Conservation (phyloP, 1,140 invertebrate genomes). For the Drosophila miranda region DNA sequence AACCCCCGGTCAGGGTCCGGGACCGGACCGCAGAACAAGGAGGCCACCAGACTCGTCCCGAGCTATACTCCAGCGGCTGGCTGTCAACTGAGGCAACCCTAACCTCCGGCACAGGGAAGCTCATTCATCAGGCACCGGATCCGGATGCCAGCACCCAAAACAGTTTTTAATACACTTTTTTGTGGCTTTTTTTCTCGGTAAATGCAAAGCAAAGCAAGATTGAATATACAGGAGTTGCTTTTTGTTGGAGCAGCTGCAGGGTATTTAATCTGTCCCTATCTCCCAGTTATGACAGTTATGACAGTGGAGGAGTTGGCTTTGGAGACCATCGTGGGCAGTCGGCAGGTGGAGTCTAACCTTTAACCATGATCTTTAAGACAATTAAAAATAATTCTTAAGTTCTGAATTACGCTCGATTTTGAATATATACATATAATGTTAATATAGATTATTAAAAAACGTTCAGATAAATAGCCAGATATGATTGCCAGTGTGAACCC, state of each 20-base stretch:
- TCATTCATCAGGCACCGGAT: constrained; percentile 38
- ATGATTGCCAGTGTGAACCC: too few relatives aligned
- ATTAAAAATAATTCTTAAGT: too few relatives aligned
- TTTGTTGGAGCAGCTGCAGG: not conserved
- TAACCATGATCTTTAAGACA: too few relatives aligned
- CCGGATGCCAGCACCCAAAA: not conserved
- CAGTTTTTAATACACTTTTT: constrained; percentile 24
- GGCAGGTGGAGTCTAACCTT: not conserved
- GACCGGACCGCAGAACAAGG: constrained; percentile 4
- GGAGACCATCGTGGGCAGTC: not conserved
- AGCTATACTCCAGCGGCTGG: not conserved
- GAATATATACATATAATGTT: too few relatives aligned
- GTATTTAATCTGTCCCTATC: constrained; percentile 6
- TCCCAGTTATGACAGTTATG: not conserved
- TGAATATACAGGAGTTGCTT: constrained; percentile 10
- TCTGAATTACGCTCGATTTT: too few relatives aligned
- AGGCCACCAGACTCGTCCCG: not conserved
- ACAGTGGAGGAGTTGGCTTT: not conserved
- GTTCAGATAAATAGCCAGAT: too few relatives aligned
- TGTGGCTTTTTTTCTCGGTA: constrained; percentile 19
- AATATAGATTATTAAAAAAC: too few relatives aligned
- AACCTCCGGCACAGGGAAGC: constrained; percentile 6
- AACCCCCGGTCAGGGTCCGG: constrained; percentile 29
- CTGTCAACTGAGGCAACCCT: constrained; percentile 13
- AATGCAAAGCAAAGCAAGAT: constrained; percentile 20